Conservation (phyloP, 2,113 vertebrate species). For the Chaenocephalus aceratus region DNA sequence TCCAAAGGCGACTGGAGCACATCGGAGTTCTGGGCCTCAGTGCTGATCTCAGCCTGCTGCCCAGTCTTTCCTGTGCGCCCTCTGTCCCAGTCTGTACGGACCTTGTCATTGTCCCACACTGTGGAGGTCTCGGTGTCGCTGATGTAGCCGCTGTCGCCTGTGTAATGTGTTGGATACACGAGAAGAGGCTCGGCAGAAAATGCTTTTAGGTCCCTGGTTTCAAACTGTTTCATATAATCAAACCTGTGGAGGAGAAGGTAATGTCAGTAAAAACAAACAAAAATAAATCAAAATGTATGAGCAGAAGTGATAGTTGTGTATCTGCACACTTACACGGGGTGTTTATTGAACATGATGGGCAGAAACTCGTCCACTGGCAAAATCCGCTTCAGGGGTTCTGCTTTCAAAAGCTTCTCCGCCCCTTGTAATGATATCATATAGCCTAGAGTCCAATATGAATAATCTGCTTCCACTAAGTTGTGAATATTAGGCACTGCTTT, state of each 20-base stretch:
- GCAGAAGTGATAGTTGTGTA: not conserved
- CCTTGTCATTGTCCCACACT: slow-evolving; percentile 90
- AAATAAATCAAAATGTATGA: not conserved
- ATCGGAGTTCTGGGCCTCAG: slow-evolving; percentile 89
- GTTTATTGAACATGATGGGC: slow-evolving; percentile 94
- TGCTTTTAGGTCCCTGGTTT: slow-evolving; percentile 87
- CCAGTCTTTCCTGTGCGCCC: slow-evolving; percentile 90
- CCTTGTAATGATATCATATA: slow-evolving; percentile 92
- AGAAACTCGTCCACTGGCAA: slow-evolving; percentile 95
- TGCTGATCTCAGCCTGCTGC: slow-evolving; percentile 89
- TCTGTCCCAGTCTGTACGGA: slow-evolving; percentile 92
- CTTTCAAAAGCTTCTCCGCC: slow-evolving; percentile 89
- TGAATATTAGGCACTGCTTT: slow-evolving; percentile 89
- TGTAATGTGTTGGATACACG: slow-evolving; percentile 93
- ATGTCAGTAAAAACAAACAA: slow-evolving; percentile 20
- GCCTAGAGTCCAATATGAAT: slow-evolving; percentile 94
- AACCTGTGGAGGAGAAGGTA: slow-evolving; percentile 73
- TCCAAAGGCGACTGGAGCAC: slow-evolving; percentile 91
- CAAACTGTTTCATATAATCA: slow-evolving; percentile 90
- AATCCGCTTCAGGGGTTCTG: slow-evolving; percentile 87
- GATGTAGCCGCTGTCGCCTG: slow-evolving; percentile 90
- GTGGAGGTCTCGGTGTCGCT: slow-evolving; percentile 96
- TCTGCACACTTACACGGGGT: slow-evolving; percentile 89
- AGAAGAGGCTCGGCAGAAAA: slow-evolving; percentile 93
- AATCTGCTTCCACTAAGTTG: slow-evolving; percentile 92